These are phyloP conservation scores for Drosophila mayaguana DNA, from an alignment of 2,888 invertebrate species.

Conservation along the genomic window DNA sequence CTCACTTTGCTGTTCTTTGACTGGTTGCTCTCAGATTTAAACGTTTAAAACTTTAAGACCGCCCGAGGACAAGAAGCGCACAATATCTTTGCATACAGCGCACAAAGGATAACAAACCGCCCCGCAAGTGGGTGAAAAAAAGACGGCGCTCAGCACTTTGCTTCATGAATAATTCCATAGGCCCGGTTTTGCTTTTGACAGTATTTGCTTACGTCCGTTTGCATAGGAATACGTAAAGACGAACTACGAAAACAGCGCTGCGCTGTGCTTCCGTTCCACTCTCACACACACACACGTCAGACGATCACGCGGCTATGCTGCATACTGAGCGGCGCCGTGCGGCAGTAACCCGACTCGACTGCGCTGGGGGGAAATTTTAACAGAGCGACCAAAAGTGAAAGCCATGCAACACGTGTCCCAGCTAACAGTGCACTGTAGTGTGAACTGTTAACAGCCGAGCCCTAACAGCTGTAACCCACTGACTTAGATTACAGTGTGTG, in stretches of 20 bases:
- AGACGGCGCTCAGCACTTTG: slow-evolving; percentile 16
- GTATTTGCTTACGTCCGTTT: slow-evolving; percentile 32
- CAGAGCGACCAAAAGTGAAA: slow-evolving; percentile 49
- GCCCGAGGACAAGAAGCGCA: slow-evolving; percentile 3
- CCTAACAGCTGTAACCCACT: slow-evolving; percentile 9
- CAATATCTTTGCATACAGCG: slow-evolving; percentile 19
- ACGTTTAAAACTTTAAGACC: not conserved
- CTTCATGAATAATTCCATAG: slow-evolving; percentile 42
- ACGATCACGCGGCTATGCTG: slow-evolving; percentile 38
- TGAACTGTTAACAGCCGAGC: slow-evolving; percentile 7
- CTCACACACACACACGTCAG: slow-evolving; percentile 37
- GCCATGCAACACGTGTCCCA: slow-evolving; percentile 63
- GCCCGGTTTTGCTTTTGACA: slow-evolving; percentile 10
- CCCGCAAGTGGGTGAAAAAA: slow-evolving; percentile 1
- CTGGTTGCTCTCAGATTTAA: not conserved
- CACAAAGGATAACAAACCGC: slow-evolving; percentile 22
- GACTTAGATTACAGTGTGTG: slow-evolving; percentile 8
- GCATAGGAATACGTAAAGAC: not conserved
- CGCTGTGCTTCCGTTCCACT: slow-evolving; percentile 11
- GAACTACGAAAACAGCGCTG: not conserved
- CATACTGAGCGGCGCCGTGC: slow-evolving; percentile 30
- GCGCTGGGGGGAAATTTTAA: slow-evolving; percentile 64
- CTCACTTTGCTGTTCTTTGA: not conserved
- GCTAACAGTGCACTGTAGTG: too few species aligned
- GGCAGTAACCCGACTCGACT: slow-evolving; percentile 13